Evolutionary conservation across 2,113 vertebrate genomes (phyloP).

Genomic region (Pagrus major): DNA sequence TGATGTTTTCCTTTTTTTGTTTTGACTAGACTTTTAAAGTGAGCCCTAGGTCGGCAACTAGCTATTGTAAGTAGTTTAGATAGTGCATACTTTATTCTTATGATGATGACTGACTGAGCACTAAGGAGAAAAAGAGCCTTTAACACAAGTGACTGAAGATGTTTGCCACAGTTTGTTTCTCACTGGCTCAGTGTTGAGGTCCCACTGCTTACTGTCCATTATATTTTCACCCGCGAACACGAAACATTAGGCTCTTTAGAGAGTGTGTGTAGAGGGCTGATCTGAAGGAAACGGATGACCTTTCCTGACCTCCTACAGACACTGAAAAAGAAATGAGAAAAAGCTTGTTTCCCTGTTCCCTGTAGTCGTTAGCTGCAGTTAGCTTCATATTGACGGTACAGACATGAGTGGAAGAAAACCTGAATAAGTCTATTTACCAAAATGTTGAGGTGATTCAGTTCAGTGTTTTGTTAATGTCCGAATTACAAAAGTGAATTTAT

Average conservation of each 20-base stretch:
- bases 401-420: not conserved
- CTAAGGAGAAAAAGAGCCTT: slow-evolving; percentile 30
- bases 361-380: too few relatives aligned
- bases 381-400: too few relatives aligned
- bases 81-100: slow-evolving; percentile 47
- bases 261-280: not conserved
- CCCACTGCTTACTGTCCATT: not conserved
- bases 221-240: not conserved
- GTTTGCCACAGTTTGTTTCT: not conserved
- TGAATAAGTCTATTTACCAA: not conserved
- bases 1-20: slow-evolving; percentile 29
- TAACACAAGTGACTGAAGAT: not conserved
- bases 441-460: not conserved
- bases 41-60: slow-evolving; percentile 54
- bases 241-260: not conserved
- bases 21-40: slow-evolving; percentile 54
- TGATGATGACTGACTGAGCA: slow-evolving; percentile 50
- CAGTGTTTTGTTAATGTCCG: not conserved
- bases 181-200: slow-evolving; percentile 24
- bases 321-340: slow-evolving; percentile 12
- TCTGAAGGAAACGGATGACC: not conserved
- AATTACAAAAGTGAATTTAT: not conserved
- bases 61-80: slow-evolving; percentile 69
- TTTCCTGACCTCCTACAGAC: slow-evolving; percentile 4
- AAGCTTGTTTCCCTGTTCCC: too few relatives aligned